Base-by-base conservation (phyloP, 1,140 invertebrate genomes). In the Bathynomus jamesi region DNA sequence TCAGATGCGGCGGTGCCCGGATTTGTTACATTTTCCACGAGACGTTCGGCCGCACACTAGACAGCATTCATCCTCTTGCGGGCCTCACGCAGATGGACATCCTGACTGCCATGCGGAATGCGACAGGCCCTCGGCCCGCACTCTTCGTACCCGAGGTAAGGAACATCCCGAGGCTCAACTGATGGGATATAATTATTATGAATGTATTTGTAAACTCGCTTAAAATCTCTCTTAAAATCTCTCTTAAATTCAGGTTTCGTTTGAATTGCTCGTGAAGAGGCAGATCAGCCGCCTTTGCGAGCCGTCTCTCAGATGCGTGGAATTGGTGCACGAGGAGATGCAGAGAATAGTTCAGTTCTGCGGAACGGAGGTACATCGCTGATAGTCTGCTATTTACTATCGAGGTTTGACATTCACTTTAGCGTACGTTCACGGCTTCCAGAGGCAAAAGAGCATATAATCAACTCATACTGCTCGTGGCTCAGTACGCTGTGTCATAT, bases 21-120 rank as follows among this genome's bases (percentile, higher is more conserved):
- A 99, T 99, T 75, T 98, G 96, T 83, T 99, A 97, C 80, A 99
- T 99, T 81, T 99, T 99, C 83, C 96, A 99, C 81, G 96, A 99
- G 82, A 97, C 94, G 4, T 99, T 99, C 83, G 95, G 95, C 24
- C 85, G 89, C 78, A 94, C 94, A 4, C 83, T 99, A 65, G 92
- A 97, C 81, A 91, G 89, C 1, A 95, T 99, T 78, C 91, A 99
- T 85, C 96, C 97, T 11, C 83, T 99, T 74, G 90, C 90, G 65
- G 95, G 93, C 72, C 84, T 99, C 13, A 92, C 91, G 3, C 93
- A 94, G 82, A 89, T 94, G 85, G 96, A 99, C 81, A 96, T 99
- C 79, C 83, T 99, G 21, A 99, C 96, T 28, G 96, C 97, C 7
- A 99, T 99, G 73, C 85, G 95, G 74, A 99, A 99, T 87, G 96